Percentiles rank a stretch among this genome's conserved stretches.
Evolutionary conservation across 2,797 vertebrate species (phyloP).

Genomic region (Thaleichthys pacificus): DNA sequence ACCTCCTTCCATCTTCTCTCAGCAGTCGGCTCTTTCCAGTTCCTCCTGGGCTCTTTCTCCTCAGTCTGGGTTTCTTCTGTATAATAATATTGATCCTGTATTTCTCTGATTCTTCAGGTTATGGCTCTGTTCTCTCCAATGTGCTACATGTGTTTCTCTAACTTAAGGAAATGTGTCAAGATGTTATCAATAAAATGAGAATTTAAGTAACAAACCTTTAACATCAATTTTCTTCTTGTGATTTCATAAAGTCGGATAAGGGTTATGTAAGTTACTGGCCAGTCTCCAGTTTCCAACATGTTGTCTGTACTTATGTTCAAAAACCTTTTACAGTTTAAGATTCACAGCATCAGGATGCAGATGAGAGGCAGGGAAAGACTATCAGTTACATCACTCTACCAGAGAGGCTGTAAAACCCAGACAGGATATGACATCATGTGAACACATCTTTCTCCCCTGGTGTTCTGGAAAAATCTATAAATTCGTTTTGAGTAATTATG

Average conservation of each 20-base stretch:
- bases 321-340: too few relatives aligned
- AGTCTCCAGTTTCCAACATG: too few relatives aligned
- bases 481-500: too few relatives aligned
- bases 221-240: not conserved
- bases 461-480: too few relatives aligned
- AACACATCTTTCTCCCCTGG: too few relatives aligned
- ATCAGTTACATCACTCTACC: too few relatives aligned
- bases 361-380: too few relatives aligned
- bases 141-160: constrained; percentile 76
- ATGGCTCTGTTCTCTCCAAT: constrained; percentile 77
- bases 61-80: constrained; percentile 72
- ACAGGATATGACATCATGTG: too few relatives aligned
- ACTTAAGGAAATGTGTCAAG: constrained; percentile 77
- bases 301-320: too few relatives aligned
- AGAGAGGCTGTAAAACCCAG: too few relatives aligned
- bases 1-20: constrained; percentile 55
- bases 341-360: too few relatives aligned
- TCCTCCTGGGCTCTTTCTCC: constrained; percentile 55
- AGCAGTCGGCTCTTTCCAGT: constrained; percentile 61
- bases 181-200: constrained; percentile 79
- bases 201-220: constrained; percentile 63
- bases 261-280: too few relatives aligned
- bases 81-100: constrained; percentile 69
- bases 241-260: not conserved
- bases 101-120: constrained; percentile 69